phyloP scores from a whole-genome alignment of 1,140 invertebrate genomes.

The Subanguina moxae region DNA sequence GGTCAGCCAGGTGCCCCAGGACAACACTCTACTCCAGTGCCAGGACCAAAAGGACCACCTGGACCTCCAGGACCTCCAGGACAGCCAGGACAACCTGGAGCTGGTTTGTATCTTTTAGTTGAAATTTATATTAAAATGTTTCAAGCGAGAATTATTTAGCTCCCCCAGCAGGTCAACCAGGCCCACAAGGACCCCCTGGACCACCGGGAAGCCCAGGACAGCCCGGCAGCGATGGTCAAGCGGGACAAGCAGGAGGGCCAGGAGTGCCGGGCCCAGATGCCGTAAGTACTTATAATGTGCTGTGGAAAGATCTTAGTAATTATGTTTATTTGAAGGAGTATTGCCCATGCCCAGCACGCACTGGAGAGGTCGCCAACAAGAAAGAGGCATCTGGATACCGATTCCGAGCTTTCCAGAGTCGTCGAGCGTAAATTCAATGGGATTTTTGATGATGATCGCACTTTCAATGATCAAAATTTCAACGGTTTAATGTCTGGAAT shows the following conservation, averaged over 20 bases:
- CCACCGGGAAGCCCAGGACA: constrained; percentile 17
- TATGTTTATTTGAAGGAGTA: no score
- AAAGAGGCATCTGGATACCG: constrained; percentile 9
- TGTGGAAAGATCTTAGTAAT: no score
- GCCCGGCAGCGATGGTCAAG: neutral
- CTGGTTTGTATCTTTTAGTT: neutral
- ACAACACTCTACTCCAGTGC: constrained; percentile 14
- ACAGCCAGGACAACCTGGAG: constrained; percentile 22
- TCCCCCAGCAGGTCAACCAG: constrained; percentile 28
- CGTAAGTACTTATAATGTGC: no score
- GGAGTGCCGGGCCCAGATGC: constrained; percentile 22
- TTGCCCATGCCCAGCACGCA: constrained; percentile 36
- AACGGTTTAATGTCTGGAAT: no score
- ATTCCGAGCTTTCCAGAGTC: constrained; percentile 12
- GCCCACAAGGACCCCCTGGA: constrained; percentile 11
- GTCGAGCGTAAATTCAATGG: no score
- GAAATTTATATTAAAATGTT: no score
- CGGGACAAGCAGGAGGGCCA: constrained; percentile 9
- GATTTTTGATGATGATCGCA: no score
- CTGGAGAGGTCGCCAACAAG: constrained; percentile 18
- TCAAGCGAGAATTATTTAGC: neutral
- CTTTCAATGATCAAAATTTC: no score
- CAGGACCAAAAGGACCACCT: constrained; percentile 14
- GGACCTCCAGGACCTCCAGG: constrained; percentile 26
- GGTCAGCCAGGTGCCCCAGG: constrained; percentile 27